Evolutionary conservation across 2,888 invertebrate genomes (phyloP).

Genomic region (Abscondita cerata): DNA sequence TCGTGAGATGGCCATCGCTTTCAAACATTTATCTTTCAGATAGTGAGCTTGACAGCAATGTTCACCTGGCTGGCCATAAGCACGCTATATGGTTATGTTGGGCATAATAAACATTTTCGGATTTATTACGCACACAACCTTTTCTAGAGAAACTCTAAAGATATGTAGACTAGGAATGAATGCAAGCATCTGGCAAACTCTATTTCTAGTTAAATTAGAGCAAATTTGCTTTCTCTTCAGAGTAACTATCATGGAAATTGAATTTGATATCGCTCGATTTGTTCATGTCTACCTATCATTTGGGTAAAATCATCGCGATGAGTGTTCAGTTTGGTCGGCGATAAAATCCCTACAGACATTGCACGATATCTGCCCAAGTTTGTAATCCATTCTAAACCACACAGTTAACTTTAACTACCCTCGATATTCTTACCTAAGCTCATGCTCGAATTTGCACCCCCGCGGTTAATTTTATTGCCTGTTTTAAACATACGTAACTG

Average conservation of each 20-base stretch:
- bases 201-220: too few relatives aligned
- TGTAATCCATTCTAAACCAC: constrained; percentile 43
- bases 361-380: constrained; percentile 41
- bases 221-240: too few relatives aligned
- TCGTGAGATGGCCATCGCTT: constrained; percentile 47
- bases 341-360: constrained; percentile 42
- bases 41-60: constrained; percentile 44
- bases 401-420: constrained; percentile 42
- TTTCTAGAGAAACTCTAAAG: neutral
- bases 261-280: constrained; percentile 14
- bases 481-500: constrained; percentile 44
- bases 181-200: too few relatives aligned
- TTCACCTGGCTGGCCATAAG: constrained; percentile 44
- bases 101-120: constrained; percentile 10
- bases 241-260: neutral
- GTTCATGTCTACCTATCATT: constrained; percentile 42
- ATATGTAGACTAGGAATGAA: too few relatives aligned
- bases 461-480: constrained; percentile 53
- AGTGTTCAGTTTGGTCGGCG: constrained; percentile 45
- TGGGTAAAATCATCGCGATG: constrained; percentile 42
- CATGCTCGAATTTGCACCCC: constrained; percentile 45
- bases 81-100: constrained; percentile 32
- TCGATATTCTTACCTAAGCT: constrained; percentile 32
- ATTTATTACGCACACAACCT: constrained; percentile 4
- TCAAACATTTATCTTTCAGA: constrained; percentile 46